Evolutionary conservation across 2,797 vertebrate species (phyloP).

Genomic region (Acestrorhynchus altus): DNA sequence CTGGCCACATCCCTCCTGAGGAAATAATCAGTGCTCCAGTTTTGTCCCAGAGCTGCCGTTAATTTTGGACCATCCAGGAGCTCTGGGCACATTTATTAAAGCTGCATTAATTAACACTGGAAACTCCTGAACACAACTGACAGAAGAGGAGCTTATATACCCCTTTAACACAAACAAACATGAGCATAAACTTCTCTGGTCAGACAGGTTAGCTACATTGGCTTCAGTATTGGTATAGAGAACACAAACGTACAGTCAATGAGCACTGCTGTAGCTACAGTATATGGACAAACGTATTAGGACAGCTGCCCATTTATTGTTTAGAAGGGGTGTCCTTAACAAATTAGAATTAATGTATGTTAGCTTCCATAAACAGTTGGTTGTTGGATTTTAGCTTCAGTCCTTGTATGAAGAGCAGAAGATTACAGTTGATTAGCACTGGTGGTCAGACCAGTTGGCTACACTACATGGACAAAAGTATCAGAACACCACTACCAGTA

Average conservation of each 20-base stretch:
- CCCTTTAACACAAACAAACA: not conserved
- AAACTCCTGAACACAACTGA: too few relatives aligned
- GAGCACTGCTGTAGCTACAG: not conserved
- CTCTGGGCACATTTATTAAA: constrained; percentile 11
- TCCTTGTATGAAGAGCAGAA: too few relatives aligned
- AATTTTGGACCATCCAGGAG: not conserved
- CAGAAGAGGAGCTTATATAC: too few relatives aligned
- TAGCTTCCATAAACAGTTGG: too few relatives aligned
- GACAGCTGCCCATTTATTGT: too few relatives aligned
- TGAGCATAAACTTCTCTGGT: not conserved
- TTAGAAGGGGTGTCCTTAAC: too few relatives aligned
- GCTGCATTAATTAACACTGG: not conserved
- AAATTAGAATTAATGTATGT: too few relatives aligned
- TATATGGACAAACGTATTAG: not conserved
- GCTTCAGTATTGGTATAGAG: not conserved
- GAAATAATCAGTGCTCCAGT: constrained; percentile 63
- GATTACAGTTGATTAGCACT: too few relatives aligned
- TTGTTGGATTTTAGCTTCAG: too few relatives aligned
- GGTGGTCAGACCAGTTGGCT: too few relatives aligned
- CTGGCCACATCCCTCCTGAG: constrained; percentile 65
- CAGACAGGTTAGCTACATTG: not conserved
- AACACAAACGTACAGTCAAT: not conserved
- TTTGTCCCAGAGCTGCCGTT: constrained; percentile 18
- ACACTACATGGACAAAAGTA: too few relatives aligned
- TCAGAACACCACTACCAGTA: too few relatives aligned